Percentiles rank a stretch among this genome's conserved stretches.
Conservation (phyloP, 1,140 invertebrate genomes). For the Chironomus striatipennis region DNA sequence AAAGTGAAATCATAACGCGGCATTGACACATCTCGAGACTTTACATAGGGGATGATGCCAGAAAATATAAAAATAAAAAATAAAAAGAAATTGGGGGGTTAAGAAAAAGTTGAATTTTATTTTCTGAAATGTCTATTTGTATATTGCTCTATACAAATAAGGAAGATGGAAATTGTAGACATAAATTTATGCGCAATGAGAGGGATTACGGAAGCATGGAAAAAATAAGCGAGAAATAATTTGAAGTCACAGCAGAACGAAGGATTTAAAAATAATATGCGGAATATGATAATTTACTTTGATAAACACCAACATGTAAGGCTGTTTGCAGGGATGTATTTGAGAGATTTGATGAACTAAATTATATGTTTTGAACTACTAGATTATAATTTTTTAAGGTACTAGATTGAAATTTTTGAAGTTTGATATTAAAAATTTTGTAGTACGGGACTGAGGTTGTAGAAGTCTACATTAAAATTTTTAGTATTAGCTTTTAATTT, state of each 20-base stretch:
- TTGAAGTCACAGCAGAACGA: slow-evolving; percentile 3
- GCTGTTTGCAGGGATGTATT: background rate
- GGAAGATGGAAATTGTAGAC: too few species aligned
- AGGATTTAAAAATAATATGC: background rate
- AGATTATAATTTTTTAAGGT: too few species aligned
- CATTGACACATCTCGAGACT: background rate
- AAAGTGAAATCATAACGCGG: slow-evolving; percentile 3
- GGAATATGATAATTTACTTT: background rate
- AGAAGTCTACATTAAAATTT: too few species aligned
- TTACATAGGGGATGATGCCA: background rate
- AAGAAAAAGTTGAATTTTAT: background rate
- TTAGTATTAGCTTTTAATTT: too few species aligned
- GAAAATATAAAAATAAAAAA: background rate
- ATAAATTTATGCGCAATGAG: background rate
- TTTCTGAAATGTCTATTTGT: background rate
- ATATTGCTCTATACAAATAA: too few species aligned
- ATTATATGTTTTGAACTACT: too few species aligned
- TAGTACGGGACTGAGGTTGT: too few species aligned
- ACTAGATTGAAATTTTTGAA: too few species aligned
- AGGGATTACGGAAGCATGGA: background rate
- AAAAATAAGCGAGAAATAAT: background rate
- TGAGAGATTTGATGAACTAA: too few species aligned
- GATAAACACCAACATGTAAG: background rate
- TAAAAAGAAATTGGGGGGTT: background rate
- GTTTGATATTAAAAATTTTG: too few species aligned